phyloP scores from a whole-genome alignment of 1,140 invertebrate genomes.

The Cotesia typhae region DNA sequence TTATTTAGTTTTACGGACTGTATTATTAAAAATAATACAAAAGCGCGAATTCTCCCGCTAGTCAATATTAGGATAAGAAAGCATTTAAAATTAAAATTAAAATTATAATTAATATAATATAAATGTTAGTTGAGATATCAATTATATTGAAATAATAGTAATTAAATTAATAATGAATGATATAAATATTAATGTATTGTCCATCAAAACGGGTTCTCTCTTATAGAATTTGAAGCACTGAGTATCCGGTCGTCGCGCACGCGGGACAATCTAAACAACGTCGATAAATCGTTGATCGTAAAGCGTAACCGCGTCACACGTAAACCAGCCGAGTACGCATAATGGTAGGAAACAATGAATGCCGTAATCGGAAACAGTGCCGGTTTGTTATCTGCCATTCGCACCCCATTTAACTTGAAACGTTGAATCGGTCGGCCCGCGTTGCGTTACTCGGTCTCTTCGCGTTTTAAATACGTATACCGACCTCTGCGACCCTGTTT shows the following conservation, averaged over 20 bases:
- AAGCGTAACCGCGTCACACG: constrained; percentile 63
- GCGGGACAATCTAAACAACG: constrained; percentile 45
- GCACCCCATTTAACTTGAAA: constrained; percentile 68
- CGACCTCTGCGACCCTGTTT: constrained; percentile 42
- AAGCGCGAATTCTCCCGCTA: constrained; percentile 57
- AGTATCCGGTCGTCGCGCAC: constrained; percentile 24
- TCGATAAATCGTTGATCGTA: constrained; percentile 66
- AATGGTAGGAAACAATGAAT: constrained; percentile 69
- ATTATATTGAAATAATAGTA: constrained; percentile 5
- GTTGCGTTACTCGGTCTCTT: constrained; percentile 43
- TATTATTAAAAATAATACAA: constrained; percentile 16
- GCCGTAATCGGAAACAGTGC: constrained; percentile 67
- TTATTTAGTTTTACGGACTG: constrained; percentile 26
- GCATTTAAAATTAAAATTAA: constrained; percentile 7
- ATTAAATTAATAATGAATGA: no score
- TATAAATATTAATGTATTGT: neutral
- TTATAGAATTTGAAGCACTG: neutral
- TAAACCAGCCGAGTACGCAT: constrained; percentile 65
- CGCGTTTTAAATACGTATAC: constrained; percentile 62
- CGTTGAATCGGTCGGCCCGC: constrained; percentile 60
- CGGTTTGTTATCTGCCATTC: constrained; percentile 68
- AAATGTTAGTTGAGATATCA: constrained; percentile 44
- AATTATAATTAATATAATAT: constrained; percentile 25
- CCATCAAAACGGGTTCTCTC: constrained; percentile 34
- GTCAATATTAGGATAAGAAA: constrained; percentile 64